Evolutionary conservation across 2,797 vertebrate species (phyloP), one percentile per base, ranked within the genome.

Genomic region (Ctenochaetus hawaiiensis): DNA sequence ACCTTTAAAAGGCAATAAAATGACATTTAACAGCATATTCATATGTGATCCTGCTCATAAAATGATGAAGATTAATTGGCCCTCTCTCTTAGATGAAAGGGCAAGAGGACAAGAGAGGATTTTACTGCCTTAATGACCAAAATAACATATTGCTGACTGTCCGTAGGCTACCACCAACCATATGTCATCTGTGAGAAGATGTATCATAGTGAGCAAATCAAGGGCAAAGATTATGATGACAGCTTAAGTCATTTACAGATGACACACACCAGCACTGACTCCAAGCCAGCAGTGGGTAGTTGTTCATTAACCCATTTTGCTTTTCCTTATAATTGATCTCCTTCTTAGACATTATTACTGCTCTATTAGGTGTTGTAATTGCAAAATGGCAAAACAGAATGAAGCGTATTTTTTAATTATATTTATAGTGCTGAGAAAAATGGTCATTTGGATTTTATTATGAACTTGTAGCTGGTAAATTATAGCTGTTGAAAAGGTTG

Each of bases 1-100:
- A n/a, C 87, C 68, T 76, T 90, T 86, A 88, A 92, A 89, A 37
- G 67, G 62, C 65, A 58, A 72, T 86, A 76, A 86, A 82, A 23
- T 43, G 67, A 68, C 69, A 72, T 84, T 59, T 82, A 89, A 85
- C 56, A 54, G 49, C 80, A 83, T 80, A 87, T 88, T 88, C 73
- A 79, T 72, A 70, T 72, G 58, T 85, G 71, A 81, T 81, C 69
- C 34, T 47, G 57, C 78, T 80, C 81, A 13, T 89, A 72, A 87
- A 90, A 87, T 67, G n/a, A 75, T 81, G 60, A 52, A 58, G 78
- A 89, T 85, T 77, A 85, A 86, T 82, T 76, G 65, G 47, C 73
- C 76, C 65, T 82, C 63, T 78, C 60, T n/a, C 48, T 43, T 56
- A 75, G 70, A 82, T 59, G 58, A 83, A 85, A 83, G 82, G 81